Evolutionary conservation across 2,888 invertebrate species (phyloP), one percentile per base, ranked within the genome.

Genomic region (Mayetiola destructor): DNA sequence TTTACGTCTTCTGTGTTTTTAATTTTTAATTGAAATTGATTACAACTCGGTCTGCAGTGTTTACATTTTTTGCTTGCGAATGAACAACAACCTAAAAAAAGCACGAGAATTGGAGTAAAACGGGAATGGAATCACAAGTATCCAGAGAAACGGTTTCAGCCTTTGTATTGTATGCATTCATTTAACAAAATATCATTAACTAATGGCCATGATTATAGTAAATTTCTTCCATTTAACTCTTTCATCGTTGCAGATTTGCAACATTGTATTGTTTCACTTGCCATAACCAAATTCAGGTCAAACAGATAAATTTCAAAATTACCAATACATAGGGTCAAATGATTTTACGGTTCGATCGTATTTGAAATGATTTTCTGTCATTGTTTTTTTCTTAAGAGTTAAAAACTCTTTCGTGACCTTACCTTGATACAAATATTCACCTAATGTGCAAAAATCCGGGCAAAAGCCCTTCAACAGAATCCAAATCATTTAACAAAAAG

Each of bases 11-110:
- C 39, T 18, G 6, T 40, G 16, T 40, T 9, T 40, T 40, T 20
- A 6, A 40, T 40, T 40, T 48, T 48, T 48, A 48, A 48, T 48
- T 48, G 27, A 48, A 48, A 48, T 48, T 48, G 9, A 48, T 48
- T 27, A 16, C 27, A 6, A 27, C 27, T 48, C 48, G 27, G 23
- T 48, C 16, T 23, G 48, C 16, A 48, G 27, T 48, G 27, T 48
- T 48, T 48, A 27, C 27, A 48, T 48, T n/a, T 48, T 27, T 48
- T 48, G n/a, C 12, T 14, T 4, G 10, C 12, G 12, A 9, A 8
- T 3, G 27, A 48, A 40, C 20, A 21, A 39, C 3, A 16, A 39
- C 12, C 21, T 10, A 21, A 23, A 14, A 14, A 21, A 23, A 42
- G 18, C 39, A 39, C 6, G n/a, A 18, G 10, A n/a, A 16, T 16